These are phyloP conservation scores for Astatoreochromis straeleni DNA, from an alignment of 2,113 vertebrate genomes.

Conservation along the genomic window DNA sequence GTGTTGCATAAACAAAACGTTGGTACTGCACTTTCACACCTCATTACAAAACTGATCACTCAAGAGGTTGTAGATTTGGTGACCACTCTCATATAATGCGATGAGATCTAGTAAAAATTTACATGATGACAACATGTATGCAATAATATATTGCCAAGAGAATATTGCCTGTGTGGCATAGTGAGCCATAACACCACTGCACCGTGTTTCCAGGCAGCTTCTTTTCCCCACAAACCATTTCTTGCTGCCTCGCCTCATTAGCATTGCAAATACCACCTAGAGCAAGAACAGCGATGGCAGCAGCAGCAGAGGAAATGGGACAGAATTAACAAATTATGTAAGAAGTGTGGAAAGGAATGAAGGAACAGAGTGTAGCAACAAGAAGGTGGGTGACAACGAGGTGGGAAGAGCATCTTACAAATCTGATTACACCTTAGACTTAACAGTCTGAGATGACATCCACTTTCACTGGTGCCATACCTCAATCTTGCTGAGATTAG, in stretches of 20 bases:
- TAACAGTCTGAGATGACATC: conserved; percentile 23
- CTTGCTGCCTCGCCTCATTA: conserved; percentile 62
- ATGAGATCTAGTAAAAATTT: neutral
- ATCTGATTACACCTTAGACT: conserved; percentile 35
- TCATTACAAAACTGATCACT: neutral
- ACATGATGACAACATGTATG: neutral
- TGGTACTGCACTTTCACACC: neutral
- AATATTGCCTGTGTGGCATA: conserved; percentile 6
- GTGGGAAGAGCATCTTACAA: conserved; percentile 32
- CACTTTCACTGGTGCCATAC: neutral
- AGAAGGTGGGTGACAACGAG: conserved; percentile 32
- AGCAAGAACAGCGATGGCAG: conserved; percentile 42
- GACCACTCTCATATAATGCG: neutral
- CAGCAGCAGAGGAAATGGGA: conserved; percentile 50
- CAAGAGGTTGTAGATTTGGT: neutral
- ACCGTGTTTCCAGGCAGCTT: conserved; percentile 46
- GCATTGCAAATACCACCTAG: conserved; percentile 63
- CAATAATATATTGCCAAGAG: neutral
- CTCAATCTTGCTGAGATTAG: neutral
- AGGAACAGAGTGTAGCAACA: conserved; percentile 36
- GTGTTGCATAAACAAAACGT: neutral
- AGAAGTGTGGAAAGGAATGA: conserved; percentile 29
- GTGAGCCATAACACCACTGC: conserved; percentile 44
- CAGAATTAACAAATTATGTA: conserved; percentile 62
- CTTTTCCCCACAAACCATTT: conserved; percentile 38